Base-by-base conservation (phyloP, 2,888 invertebrate species). In the Asteroscopus sphinx region DNA sequence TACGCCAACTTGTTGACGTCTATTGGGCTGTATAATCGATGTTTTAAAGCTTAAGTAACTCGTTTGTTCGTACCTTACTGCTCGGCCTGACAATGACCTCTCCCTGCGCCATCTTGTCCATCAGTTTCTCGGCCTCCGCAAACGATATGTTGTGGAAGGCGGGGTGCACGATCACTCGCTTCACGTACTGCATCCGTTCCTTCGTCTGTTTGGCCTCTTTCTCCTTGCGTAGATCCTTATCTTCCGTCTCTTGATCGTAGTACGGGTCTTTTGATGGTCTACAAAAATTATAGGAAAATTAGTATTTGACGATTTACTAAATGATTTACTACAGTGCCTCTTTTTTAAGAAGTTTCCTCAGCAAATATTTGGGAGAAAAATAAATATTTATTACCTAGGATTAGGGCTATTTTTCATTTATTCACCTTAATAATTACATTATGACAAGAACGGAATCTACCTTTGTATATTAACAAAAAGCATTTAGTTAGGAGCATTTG, bases 41-140 rank as follows among this genome's bases (percentile, higher is more conserved):
- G 26, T 9, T 28, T 9, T 9, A 9, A 28, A 9, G 28, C 7
- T 9, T 28, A 4, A 9, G 7, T 2, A 28, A 28, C 28, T 28
- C 11, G 28, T 4, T 9, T 3, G 26, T 26, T 8, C 26, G 76
- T 81, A 96, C 96, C 95, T 99, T 99, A 87, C 99, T 99, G 47
- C 99, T 99, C 0, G 99, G 99, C 60, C 99, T 95, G 13, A 99
- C 96, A 21, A 99, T 97, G 11, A 98, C 98, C 83, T 99, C 99
- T 1, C 99, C 99, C 90, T 98, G 99, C 68, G 99, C 99, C 97
- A 99, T 97, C 51, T 96, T 96, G 42, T 96, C 96, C 96, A 99
- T 97, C 52, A 98, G 93, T 79, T 97, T 98, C 82, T 99, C 98
- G 0, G 99, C 98, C 83, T 99, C 98, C 0, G 96, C 96, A 87